Evolutionary conservation across 2,797 vertebrate species (phyloP).

Genomic region (Micrastur ruficollis): DNA sequence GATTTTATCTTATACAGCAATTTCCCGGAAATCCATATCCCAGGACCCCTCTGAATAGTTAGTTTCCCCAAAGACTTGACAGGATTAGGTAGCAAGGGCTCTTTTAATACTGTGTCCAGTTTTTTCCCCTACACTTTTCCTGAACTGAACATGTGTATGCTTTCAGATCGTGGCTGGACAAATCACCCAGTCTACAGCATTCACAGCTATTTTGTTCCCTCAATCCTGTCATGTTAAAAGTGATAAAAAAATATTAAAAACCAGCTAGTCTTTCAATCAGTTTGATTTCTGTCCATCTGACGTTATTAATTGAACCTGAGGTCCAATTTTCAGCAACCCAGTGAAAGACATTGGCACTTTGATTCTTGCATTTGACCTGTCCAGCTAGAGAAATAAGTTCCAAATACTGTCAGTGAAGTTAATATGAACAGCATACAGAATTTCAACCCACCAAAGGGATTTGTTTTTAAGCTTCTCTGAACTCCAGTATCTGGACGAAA

Average conservation of each 20-base stretch:
- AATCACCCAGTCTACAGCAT: neutral
- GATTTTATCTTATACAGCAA: neutral
- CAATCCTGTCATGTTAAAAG: neutral
- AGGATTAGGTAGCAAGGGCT: neutral
- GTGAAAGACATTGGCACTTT: neutral
- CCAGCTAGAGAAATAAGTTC: neutral
- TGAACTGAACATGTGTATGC: accelerated
- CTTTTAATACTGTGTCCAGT: accelerated
- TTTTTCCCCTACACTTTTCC: neutral
- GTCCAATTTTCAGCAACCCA: neutral
- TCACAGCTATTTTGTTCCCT: neutral
- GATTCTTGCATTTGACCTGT: neutral
- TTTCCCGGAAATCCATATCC: neutral
- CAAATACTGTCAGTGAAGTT: neutral
- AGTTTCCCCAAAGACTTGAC: neutral
- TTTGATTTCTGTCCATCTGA: neutral
- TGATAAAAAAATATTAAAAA: neutral
- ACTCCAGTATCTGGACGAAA: constrained; percentile 29
- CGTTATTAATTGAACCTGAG: neutral
- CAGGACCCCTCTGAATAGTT: neutral
- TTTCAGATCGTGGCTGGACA: neutral
- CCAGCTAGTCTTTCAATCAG: neutral
- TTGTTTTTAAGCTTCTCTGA: constrained; percentile 61
- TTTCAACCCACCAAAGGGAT: constrained; percentile 48
- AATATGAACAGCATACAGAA: constrained; percentile 7